Evolutionary conservation across 2,888 invertebrate species (phyloP), one percentile per base, ranked within the genome.

Genomic region (Steinernema scapterisci): DNA sequence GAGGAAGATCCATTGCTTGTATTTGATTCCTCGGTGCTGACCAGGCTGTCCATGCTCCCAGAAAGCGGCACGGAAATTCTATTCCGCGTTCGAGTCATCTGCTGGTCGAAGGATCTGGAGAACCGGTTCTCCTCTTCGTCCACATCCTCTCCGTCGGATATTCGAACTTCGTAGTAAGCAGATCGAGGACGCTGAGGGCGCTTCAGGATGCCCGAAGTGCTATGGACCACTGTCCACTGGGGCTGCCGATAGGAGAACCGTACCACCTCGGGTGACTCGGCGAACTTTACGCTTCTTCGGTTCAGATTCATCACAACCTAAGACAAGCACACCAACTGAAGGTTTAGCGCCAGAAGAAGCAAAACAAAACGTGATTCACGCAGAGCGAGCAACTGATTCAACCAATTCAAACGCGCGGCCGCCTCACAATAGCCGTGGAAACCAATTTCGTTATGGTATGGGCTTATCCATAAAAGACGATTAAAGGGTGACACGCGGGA

Each of bases 281-380:
- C 70, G 46, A 74, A 74, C 21, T 71, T 74, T n/a, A 74, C 74
- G 45, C 54, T 71, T 63, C 74, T 71, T 25, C 74, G 74, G 31
- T 71, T 46, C 31, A 74, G 46, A 45, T 45, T 74, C 70, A 70
- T 71, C 70, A 70, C 46, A 44, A 25, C 38, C 23, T 48, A 19
- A 3, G 71, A 43, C 38, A 11, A 27, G 21, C 31, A 38, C 13
- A 43, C 19, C 63, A 31, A 3, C 16, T 38, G n/a, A 38, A 3
- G 38, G 38, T 3, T 38, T 38, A 31, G 63, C 63, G 27, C 31
- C 27, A 63, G 16, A 16, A 25, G 1, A 25, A 54, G 63, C 63
- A 38, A 25, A 48, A 48, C 48, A 19, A 16, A 19, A 63, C 7
- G 19, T 63, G 63, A 63, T 25, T 63, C 54, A 54, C 48, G 54